These are phyloP conservation scores for Heteronetta atricapilla DNA, from an alignment of 2,113 vertebrate genomes.

Conservation along the genomic window DNA sequence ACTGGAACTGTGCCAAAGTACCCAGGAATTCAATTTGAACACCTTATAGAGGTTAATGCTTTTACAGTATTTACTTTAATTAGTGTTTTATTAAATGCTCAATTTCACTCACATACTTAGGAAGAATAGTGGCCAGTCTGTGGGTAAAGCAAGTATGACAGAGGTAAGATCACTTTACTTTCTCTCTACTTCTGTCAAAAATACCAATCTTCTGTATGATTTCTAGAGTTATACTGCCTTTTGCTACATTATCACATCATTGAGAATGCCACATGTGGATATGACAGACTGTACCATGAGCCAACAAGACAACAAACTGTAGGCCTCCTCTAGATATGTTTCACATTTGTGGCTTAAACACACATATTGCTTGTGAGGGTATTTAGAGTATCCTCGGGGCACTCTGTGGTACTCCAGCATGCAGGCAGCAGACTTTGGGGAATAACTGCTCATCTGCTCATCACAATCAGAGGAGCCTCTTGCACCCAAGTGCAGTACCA, in stretches of 20 bases:
- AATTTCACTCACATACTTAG: conserved; percentile 51
- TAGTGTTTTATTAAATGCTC: conserved; percentile 74
- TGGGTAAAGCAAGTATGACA: neutral
- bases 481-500: neutral
- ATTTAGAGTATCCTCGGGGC: neutral
- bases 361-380: neutral
- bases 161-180: conserved; percentile 3
- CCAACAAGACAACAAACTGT: neutral
- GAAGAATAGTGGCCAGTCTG: conserved; percentile 1
- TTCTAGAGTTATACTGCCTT: neutral
- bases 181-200: neutral
- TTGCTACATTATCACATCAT: neutral
- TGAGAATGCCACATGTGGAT: neutral
- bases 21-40: conserved; percentile 82
- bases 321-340: neutral
- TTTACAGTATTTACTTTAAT: conserved; percentile 76
- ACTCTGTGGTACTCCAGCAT: neutral
- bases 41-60: conserved; percentile 80
- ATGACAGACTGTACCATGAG: neutral
- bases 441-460: no score
- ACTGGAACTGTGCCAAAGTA: conserved; percentile 78
- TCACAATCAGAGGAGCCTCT: neutral
- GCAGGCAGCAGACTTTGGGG: neutral
- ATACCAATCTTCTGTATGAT: neutral
- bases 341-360: neutral